Evolutionary conservation across 2,888 invertebrate species (phyloP).

Genomic region (Baccha elongata): DNA sequence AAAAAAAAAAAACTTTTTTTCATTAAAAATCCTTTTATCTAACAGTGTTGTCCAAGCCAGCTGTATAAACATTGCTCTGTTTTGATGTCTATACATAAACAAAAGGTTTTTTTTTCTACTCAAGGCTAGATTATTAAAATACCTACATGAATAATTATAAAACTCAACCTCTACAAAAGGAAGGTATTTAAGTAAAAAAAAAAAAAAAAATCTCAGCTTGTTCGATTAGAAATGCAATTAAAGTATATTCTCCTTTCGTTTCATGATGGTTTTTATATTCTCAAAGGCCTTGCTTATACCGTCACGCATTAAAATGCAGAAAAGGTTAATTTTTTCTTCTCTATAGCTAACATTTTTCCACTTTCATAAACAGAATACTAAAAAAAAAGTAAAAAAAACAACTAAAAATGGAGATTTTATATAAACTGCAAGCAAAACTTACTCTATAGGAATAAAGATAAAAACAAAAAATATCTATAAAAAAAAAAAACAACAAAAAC

Average conservation of each 20-base stretch:
- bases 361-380: slow-evolving; percentile 45
- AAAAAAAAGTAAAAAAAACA: slow-evolving; percentile 21
- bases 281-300: slow-evolving; percentile 41
- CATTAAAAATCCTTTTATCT: too few species aligned
- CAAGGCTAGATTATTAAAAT: slow-evolving; percentile 17
- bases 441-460: not conserved
- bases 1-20: too few species aligned
- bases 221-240: slow-evolving; percentile 57
- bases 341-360: slow-evolving; percentile 26
- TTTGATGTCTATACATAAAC: too few species aligned
- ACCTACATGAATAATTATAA: slow-evolving; percentile 35
- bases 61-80: too few species aligned
- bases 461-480: slow-evolving; percentile 8
- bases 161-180: not conserved
- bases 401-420: slow-evolving; percentile 36
- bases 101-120: not conserved
- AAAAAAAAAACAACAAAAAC: slow-evolving; percentile 17
- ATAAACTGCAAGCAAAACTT: slow-evolving; percentile 21
- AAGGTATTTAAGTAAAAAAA: not conserved
- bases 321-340: slow-evolving; percentile 17
- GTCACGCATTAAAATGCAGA: slow-evolving; percentile 53
- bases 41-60: too few species aligned
- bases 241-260: slow-evolving; percentile 13
- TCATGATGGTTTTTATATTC: slow-evolving; percentile 30
- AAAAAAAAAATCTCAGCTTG: not conserved